These are phyloP conservation scores for Meiosimyza decipiens DNA, from an alignment of 2,888 invertebrate genomes.

Conservation along the genomic window DNA sequence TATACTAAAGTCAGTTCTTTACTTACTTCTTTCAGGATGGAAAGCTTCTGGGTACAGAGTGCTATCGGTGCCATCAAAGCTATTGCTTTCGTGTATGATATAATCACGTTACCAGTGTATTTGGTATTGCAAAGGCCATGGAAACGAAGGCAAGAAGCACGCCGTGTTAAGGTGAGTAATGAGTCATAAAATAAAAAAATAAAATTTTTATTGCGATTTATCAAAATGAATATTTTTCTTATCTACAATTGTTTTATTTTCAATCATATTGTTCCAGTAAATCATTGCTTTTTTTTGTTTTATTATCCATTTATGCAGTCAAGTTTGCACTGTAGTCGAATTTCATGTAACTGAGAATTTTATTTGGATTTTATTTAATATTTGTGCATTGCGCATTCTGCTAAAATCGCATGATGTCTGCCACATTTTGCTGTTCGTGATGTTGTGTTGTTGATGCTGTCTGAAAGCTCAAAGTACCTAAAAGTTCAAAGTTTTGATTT, in stretches of 20 bases:
- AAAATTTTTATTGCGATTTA: too few species aligned
- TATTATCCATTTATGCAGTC: too few species aligned
- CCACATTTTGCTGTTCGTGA: too few species aligned
- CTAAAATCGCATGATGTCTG: too few species aligned
- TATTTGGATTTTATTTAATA: too few species aligned
- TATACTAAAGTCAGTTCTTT: constrained; percentile 24
- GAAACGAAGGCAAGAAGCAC: constrained; percentile 81
- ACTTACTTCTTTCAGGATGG: constrained; percentile 69
- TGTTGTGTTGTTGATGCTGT: not conserved
- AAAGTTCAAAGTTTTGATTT: constrained; percentile 13
- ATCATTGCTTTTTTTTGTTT: not conserved
- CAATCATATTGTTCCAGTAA: not conserved
- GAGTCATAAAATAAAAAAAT: too few species aligned
- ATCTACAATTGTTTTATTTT: constrained; percentile 3
- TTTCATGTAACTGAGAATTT: too few species aligned
- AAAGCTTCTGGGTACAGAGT: constrained; percentile 76
- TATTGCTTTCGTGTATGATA: constrained; percentile 86
- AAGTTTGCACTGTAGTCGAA: too few species aligned
- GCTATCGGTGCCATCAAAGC: constrained; percentile 83
- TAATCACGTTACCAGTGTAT: constrained; percentile 91
- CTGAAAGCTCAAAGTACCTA: not conserved
- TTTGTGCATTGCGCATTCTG: too few species aligned
- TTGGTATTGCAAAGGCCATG: constrained; percentile 88
- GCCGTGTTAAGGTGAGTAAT: constrained; percentile 78
- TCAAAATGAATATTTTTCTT: not conserved